Evolutionary conservation across 2,797 vertebrate species (phyloP).

Genomic region (Leuciscus waleckii): DNA sequence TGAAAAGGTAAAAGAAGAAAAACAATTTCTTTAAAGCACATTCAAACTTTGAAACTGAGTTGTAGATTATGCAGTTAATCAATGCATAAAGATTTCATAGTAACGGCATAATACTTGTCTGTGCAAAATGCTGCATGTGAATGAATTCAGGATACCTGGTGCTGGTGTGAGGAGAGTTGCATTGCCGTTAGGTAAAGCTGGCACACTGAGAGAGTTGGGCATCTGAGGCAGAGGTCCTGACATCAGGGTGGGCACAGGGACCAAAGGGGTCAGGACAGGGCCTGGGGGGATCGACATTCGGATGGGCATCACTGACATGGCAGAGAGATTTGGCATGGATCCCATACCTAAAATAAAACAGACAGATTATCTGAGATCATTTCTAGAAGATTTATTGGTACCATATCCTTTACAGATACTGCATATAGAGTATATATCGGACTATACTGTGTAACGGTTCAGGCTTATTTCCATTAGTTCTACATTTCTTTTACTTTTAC

Average conservation of each 20-base stretch:
- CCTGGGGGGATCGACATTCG: conserved; percentile 78
- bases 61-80: neutral
- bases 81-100: neutral
- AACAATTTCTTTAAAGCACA: conserved; percentile 4
- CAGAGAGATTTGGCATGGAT: conserved; percentile 87
- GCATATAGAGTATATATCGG: neutral
- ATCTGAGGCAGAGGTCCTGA: conserved; percentile 78
- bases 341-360: conserved; percentile 83
- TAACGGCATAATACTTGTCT: neutral
- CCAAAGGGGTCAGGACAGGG: conserved; percentile 77
- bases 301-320: conserved; percentile 82
- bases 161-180: conserved; percentile 83
- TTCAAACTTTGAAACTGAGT: neutral
- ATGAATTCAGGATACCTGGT: conserved; percentile 66
- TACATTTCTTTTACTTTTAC: neutral
- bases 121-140: neutral
- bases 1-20: conserved; percentile 8
- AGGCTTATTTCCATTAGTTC: neutral
- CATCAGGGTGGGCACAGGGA: conserved; percentile 71
- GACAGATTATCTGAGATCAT: neutral
- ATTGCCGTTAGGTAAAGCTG: conserved; percentile 87
- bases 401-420: neutral
- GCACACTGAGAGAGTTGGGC: conserved; percentile 82
- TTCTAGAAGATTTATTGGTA: neutral
- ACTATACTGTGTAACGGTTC: neutral